Percentiles rank a stretch among this genome's conserved stretches.
Evolutionary conservation across 2,888 invertebrate species (phyloP).

Genomic region (Charanyca ferruginea): DNA sequence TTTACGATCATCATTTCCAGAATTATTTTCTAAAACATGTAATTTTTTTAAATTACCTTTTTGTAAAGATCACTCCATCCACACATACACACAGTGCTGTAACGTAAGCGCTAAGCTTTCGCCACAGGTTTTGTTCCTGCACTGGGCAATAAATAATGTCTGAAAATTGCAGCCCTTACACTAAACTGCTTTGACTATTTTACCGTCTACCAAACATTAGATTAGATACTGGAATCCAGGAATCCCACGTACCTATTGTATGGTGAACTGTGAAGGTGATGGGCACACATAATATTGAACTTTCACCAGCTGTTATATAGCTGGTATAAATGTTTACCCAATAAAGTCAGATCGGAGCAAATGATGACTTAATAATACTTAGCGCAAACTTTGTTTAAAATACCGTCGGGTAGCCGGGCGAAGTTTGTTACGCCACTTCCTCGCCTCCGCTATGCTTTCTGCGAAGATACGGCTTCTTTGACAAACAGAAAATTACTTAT

Average conservation of each 20-base stretch:
- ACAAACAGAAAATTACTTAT: conserved; percentile 38
- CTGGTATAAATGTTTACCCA: conserved; percentile 15
- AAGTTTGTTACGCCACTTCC: conserved; percentile 37
- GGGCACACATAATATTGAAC: not conserved
- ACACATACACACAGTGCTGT: too few relatives aligned
- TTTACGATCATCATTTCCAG: too few relatives aligned
- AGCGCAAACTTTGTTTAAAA: conserved; percentile 35
- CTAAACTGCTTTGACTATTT: too few relatives aligned
- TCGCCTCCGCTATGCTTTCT: conserved; percentile 25
- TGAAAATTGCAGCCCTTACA: not conserved
- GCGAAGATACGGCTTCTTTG: conserved; percentile 30
- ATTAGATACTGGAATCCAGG: too few relatives aligned
- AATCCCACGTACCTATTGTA: not conserved
- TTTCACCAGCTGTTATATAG: not conserved
- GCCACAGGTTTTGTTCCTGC: not conserved
- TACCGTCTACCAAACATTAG: not conserved
- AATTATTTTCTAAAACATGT: too few relatives aligned
- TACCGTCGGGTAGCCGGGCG: conserved; percentile 13
- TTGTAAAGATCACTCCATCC: too few relatives aligned
- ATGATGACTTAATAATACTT: conserved; percentile 47
- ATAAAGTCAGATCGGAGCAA: conserved; percentile 28
- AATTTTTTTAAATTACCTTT: too few relatives aligned
- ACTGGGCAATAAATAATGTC: not conserved
- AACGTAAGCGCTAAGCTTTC: not conserved
- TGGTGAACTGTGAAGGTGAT: not conserved